These are phyloP conservation scores for Ficedula albicollis DNA, from an alignment of 2,797 vertebrate species.

Conservation along the genomic window DNA sequence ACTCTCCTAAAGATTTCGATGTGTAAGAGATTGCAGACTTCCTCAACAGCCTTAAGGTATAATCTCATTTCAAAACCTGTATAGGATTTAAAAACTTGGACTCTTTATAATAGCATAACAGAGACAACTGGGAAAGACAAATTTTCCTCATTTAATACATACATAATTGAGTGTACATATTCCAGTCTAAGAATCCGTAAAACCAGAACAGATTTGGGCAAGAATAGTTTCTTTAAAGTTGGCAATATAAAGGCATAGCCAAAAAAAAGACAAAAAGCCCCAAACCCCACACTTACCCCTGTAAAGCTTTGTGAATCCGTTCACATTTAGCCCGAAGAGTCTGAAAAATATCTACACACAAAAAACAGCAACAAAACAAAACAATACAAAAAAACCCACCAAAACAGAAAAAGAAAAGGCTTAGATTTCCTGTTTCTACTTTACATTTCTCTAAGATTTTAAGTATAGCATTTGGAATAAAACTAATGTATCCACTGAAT, in stretches of 20 bases:
- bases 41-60: not conserved
- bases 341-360: slow-evolving; percentile 84
- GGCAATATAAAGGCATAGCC: not conserved
- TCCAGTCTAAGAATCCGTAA: not conserved
- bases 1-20: not conserved
- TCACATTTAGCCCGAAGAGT: slow-evolving; percentile 85
- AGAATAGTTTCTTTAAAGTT: not conserved
- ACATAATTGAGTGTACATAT: not conserved
- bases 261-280: not conserved
- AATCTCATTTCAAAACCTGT: not conserved
- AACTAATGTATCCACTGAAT: not conserved
- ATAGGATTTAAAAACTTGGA: not conserved
- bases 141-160: not conserved
- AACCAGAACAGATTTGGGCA: not conserved
- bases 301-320: slow-evolving; percentile 84
- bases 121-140: not conserved
- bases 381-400: too few relatives aligned
- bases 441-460: not conserved
- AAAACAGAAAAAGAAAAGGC: not conserved
- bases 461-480: not conserved
- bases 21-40: not conserved
- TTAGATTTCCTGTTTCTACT: not conserved
- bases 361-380: not conserved
- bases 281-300: slow-evolving; percentile 79
- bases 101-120: not conserved